phyloP scores from a whole-genome alignment of 1,140 invertebrate genomes.

The Neodiprion virginianus region DNA sequence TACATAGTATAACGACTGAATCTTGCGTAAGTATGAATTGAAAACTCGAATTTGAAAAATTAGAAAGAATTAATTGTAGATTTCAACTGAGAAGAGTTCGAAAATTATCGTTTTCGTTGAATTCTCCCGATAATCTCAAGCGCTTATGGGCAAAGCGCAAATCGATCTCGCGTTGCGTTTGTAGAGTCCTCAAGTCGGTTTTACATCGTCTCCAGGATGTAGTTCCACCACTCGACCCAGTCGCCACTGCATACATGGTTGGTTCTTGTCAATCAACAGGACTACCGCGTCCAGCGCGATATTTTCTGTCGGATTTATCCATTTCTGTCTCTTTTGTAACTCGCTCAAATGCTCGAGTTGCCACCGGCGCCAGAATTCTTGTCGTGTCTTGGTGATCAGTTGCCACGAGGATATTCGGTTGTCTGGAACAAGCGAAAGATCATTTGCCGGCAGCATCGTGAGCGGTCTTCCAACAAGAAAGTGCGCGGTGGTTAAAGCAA shows the following conservation, averaged over 20 bases:
- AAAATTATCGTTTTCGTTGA: too few relatives aligned
- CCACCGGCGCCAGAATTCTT: slow-evolving; percentile 16
- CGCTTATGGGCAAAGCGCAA: not conserved
- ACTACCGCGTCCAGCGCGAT: slow-evolving; percentile 17
- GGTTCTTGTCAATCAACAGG: slow-evolving; percentile 22
- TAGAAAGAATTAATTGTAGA: not conserved
- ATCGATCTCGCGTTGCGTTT: not conserved
- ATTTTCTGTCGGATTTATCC: slow-evolving; percentile 18
- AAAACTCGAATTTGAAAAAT: slow-evolving; percentile 2
- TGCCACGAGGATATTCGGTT: slow-evolving; percentile 20
- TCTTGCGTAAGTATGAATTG: not conserved
- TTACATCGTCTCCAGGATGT: slow-evolving; percentile 10
- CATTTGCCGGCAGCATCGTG: slow-evolving; percentile 16
- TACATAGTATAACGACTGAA: not conserved
- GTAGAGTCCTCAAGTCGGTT: not conserved
- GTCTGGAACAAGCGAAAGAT: slow-evolving; percentile 17
- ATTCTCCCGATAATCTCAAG: not conserved
- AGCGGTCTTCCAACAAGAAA: slow-evolving; percentile 20
- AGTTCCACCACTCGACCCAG: slow-evolving; percentile 12
- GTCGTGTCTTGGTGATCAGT: slow-evolving; percentile 15
- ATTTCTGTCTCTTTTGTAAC: slow-evolving; percentile 16
- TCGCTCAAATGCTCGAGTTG: slow-evolving; percentile 12
- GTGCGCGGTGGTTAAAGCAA: slow-evolving; percentile 18
- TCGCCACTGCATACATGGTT: slow-evolving; percentile 14
- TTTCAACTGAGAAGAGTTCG: too few relatives aligned